A percentile compares a stretch with the other conserved stretches of the same genome.
Evolutionary conservation across 2,888 invertebrate species (phyloP).

Genomic region (Drosophila helvetica): DNA sequence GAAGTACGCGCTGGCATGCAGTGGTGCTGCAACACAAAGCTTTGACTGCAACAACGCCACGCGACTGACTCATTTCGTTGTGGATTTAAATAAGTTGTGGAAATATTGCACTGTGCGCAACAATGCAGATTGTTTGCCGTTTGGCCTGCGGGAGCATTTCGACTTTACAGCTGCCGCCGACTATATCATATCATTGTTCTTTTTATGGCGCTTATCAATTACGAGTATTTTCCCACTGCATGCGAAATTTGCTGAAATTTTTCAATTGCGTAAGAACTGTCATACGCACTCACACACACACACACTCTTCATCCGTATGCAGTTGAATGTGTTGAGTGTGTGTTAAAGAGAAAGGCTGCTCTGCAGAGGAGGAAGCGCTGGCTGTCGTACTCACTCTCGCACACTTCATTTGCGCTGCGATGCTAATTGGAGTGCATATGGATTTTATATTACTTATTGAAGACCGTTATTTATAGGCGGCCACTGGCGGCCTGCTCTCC

Average conservation of each 20-base stretch:
- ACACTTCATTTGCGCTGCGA: slow-evolving; percentile 45
- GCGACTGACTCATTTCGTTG: slow-evolving; percentile 71
- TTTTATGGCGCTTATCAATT: slow-evolving; percentile 69
- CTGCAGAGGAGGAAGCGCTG: not conserved
- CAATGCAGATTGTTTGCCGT: slow-evolving; percentile 26
- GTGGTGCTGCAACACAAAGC: slow-evolving; percentile 18
- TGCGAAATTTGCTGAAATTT: slow-evolving; percentile 61
- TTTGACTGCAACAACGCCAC: slow-evolving; percentile 42
- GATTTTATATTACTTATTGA: slow-evolving; percentile 27
- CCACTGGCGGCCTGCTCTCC: not conserved
- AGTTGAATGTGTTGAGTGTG: slow-evolving; percentile 6
- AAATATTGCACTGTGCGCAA: slow-evolving; percentile 39
- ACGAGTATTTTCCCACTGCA: slow-evolving; percentile 54
- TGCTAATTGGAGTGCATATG: slow-evolving; percentile 66
- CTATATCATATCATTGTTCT: slow-evolving; percentile 21
- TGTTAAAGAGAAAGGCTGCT: slow-evolving; percentile 10
- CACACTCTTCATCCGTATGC: not conserved
- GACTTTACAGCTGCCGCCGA: slow-evolving; percentile 14
- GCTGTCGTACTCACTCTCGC: slow-evolving; percentile 12
- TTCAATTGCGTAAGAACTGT: slow-evolving; percentile 66
- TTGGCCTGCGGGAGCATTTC: slow-evolving; percentile 19
- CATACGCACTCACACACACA: slow-evolving; percentile 31
- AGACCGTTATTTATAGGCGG: slow-evolving; percentile 35
- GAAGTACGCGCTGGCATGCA: slow-evolving; percentile 60
- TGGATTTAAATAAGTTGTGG: slow-evolving; percentile 55